Base-by-base conservation (phyloP, 2,797 vertebrate species). In the Melanotaenia boesemani region DNA sequence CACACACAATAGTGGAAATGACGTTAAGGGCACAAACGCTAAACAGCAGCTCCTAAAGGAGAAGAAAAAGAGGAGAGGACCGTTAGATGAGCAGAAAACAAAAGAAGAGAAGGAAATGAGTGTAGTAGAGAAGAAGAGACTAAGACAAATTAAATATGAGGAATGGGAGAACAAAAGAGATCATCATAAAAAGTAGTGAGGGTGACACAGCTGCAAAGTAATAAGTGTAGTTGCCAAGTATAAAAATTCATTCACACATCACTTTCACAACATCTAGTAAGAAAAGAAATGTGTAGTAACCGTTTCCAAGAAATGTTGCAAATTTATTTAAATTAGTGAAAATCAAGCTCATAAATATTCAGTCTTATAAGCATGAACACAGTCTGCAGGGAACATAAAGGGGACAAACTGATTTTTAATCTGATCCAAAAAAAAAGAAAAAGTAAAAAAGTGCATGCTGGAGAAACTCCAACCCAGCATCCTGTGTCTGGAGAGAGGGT, bases 1-100 rank as follows among this genome's bases (percentile, higher is more conserved):
- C 97, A 52, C 98, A 99, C 88, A 99, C 97, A 70, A 99, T 98
- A 88, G 98, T 99, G 90, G 98, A 99, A 92, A 99, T 95, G 90
- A 99, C 96, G 69, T 99, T 99, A 84, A 99, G 95, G 86, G 97
- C 98, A 20, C 98, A 99, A 61, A 99, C 98, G 6, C 97, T 98
- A 93, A 99, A 99, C 85, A 99, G 94, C 88, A 99, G 95, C 93
- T 99, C 97, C 98, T 99, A 92, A 8, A 71, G 66, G 82, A 74
- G 63, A 84, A 34, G 58, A 50, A 63, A 69, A 72, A 70, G 76
- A 88, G 58, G 74, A 72, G 70, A 76, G 77, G 79, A 81, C 59
- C 58, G 76, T 88, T 76, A 86, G 79, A 68, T 50, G 67, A 73
- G 56, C 63, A 32, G 74, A 72, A 13, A 55, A 76, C 76, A 79